Conservation (phyloP, 2,888 invertebrate species). For the Morpho helenor region DNA sequence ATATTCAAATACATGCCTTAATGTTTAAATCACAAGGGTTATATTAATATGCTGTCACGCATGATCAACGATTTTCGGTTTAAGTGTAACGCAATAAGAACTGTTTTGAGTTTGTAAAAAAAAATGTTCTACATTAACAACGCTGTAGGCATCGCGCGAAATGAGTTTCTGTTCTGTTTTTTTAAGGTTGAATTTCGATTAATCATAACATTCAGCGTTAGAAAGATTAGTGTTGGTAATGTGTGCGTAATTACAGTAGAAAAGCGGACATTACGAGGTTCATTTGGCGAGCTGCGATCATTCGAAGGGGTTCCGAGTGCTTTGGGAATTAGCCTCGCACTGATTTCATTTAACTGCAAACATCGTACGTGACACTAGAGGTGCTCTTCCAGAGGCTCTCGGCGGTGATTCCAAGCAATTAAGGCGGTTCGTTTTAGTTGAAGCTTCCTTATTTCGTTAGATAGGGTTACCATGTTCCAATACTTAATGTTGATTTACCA, state of each 20-base stretch:
- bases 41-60: slow-evolving; percentile 27
- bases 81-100: slow-evolving; percentile 58
- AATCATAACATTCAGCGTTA: slow-evolving; percentile 32
- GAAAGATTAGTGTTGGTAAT: slow-evolving; percentile 72
- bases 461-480: too few relatives aligned
- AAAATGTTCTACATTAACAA: slow-evolving; percentile 23
- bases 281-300: slow-evolving; percentile 68
- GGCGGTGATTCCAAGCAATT: slow-evolving; percentile 25
- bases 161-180: slow-evolving; percentile 37
- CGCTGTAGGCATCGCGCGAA: slow-evolving; percentile 28
- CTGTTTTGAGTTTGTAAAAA: slow-evolving; percentile 50
- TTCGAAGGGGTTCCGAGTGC: slow-evolving; percentile 60
- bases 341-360: slow-evolving; percentile 61
- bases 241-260: slow-evolving; percentile 74
- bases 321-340: slow-evolving; percentile 44
- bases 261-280: slow-evolving; percentile 75
- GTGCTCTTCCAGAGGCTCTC: slow-evolving; percentile 23
- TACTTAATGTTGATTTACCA: too few relatives aligned
- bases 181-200: slow-evolving; percentile 39
- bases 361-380: slow-evolving; percentile 38
- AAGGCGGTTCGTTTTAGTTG: slow-evolving; percentile 18
- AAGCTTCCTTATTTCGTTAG: not conserved
- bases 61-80: slow-evolving; percentile 54
- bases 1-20: slow-evolving; percentile 43
- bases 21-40: slow-evolving; percentile 24